Conservation (phyloP, 2,797 vertebrate species). For the Sebastolobus altivelis region DNA sequence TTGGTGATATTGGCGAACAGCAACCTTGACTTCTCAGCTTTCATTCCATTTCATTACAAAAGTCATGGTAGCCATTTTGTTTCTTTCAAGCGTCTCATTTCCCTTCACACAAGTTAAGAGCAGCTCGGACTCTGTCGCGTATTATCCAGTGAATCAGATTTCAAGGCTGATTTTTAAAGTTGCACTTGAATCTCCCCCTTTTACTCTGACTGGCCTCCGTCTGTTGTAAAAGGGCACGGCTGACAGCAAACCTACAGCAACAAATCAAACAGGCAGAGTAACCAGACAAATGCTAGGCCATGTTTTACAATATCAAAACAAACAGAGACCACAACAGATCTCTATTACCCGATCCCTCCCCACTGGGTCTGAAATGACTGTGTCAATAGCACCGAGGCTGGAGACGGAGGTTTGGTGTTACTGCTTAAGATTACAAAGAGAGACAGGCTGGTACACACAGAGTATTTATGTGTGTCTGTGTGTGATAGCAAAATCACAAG, state of each 20-base stretch:
- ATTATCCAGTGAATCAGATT: constrained; percentile 13
- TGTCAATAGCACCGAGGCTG: constrained; percentile 61
- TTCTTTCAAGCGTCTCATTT: constrained; percentile 9
- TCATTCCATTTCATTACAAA: background rate
- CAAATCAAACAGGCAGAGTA: constrained; percentile 58
- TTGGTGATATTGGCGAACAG: background rate
- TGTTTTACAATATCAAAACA: constrained; percentile 55
- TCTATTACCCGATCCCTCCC: constrained; percentile 52
- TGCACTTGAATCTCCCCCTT: constrained; percentile 21
- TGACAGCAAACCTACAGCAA: constrained; percentile 32
- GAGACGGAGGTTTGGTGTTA: constrained; percentile 63
- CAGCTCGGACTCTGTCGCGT: background rate
- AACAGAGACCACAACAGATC: constrained; percentile 52
- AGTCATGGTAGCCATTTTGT: constrained; percentile 21
- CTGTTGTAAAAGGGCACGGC: constrained; percentile 27
- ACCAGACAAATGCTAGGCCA: constrained; percentile 23
- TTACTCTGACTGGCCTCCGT: constrained; percentile 35
- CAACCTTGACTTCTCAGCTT: background rate
- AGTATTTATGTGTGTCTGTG: constrained; percentile 45
- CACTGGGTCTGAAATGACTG: constrained; percentile 58
- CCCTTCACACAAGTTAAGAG: background rate
- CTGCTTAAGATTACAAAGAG: constrained; percentile 59
- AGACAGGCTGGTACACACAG: constrained; percentile 14
- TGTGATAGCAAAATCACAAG: constrained; percentile 57
- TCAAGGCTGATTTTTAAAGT: constrained; percentile 19